phyloP scores from a whole-genome alignment of 2,797 vertebrate species.

The Chelon labrosus region DNA sequence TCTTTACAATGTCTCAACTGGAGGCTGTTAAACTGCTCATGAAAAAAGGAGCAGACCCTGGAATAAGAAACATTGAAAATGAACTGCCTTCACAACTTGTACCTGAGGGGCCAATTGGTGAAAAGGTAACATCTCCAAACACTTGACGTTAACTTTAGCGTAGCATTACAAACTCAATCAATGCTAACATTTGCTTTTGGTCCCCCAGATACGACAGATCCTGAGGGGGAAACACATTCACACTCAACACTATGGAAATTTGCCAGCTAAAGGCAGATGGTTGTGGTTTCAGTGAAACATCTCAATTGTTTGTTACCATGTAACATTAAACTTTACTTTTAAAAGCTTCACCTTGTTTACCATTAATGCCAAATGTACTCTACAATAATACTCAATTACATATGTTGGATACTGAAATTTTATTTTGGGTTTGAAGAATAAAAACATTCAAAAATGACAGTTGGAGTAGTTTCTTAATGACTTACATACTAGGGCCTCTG shows the following conservation, averaged over 20 bases:
- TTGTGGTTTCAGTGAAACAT: constrained; percentile 98
- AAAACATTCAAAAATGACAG: no score
- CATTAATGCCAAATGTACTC: no score
- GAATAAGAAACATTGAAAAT: constrained; percentile 91
- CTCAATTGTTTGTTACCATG: constrained; percentile 91
- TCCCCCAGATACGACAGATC: constrained; percentile 88
- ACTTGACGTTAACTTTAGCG: no score
- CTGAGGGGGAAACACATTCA: constrained; percentile 89
- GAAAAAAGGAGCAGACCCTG: constrained; percentile 92
- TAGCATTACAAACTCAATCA: no score
- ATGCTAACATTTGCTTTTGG: neutral
- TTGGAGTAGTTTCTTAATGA: no score
- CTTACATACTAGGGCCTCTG: no score
- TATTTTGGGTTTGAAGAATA: no score
- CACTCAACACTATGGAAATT: constrained; percentile 89
- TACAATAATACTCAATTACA: no score
- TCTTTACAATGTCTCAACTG: no score
- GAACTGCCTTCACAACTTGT: constrained; percentile 93
- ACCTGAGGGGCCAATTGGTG: constrained; percentile 87
- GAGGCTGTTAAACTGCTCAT: constrained; percentile 90
- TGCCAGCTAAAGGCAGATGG: constrained; percentile 90
- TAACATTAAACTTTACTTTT: constrained; percentile 84
- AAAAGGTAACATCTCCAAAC: constrained; percentile 82
- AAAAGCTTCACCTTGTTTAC: no score
- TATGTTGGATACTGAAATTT: no score